Percentiles rank a stretch among this genome's conserved stretches.
phyloP scores from a whole-genome alignment of 2,113 vertebrate species.

The Megaceryle torquata region DNA sequence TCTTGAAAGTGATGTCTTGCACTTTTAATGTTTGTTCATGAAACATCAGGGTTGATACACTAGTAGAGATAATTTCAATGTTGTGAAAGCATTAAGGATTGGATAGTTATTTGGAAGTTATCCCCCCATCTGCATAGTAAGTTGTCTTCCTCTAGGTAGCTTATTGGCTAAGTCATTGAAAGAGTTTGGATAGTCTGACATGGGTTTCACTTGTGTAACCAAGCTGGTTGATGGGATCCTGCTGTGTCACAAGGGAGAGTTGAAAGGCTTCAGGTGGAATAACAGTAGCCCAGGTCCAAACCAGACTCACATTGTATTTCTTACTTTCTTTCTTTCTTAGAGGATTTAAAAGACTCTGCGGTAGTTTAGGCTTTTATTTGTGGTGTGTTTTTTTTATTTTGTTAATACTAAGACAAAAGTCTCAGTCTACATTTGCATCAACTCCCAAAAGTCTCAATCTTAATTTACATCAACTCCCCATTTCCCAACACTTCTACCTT shows the following conservation, averaged over 20 bases:
- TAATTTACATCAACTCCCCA: not conserved
- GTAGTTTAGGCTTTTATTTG: not conserved
- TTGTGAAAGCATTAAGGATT: not conserved
- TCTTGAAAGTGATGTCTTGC: not conserved
- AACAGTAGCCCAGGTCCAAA: not conserved
- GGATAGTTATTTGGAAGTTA: not conserved
- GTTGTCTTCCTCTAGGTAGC: not conserved
- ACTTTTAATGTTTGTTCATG: not conserved
- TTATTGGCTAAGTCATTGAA: not conserved
- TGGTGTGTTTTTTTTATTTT: not conserved
- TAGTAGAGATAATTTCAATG: not conserved
- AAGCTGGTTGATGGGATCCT: not conserved
- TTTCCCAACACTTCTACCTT: not conserved
- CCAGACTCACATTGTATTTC: not conserved
- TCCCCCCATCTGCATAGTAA: not conserved
- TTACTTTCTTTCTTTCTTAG: not conserved
- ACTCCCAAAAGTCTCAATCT: not conserved
- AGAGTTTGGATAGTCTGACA: not conserved
- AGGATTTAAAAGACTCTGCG: not conserved
- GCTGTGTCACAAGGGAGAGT: not conserved
- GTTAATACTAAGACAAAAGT: not conserved
- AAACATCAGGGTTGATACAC: not conserved
- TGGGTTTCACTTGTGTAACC: not conserved
- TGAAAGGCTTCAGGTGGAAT: not conserved
- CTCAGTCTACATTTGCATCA: not conserved